Conservation (phyloP, 2,113 vertebrate genomes). For the Tupaia tana region DNA sequence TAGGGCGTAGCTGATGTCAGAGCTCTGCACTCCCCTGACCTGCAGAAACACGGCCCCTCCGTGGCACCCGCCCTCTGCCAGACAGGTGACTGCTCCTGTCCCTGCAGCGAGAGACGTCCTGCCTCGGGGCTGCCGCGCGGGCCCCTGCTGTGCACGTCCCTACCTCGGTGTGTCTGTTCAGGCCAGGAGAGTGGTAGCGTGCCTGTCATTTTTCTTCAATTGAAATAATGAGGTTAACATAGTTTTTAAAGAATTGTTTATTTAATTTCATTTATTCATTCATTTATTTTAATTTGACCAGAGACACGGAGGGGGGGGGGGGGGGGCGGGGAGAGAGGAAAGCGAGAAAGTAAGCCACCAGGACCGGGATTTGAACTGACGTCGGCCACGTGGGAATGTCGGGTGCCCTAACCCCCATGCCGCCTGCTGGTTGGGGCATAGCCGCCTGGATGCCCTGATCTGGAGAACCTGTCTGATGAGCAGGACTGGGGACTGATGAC, state of each 20-base stretch:
- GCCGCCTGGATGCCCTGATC: background rate
- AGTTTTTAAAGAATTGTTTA: no score
- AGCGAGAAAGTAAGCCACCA: no score
- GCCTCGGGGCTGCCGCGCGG: no score
- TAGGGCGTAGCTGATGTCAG: background rate
- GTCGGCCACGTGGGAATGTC: no score
- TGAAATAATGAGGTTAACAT: slow-evolving; percentile 17
- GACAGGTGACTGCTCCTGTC: background rate
- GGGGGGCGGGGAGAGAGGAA: no score
- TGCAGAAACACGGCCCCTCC: background rate
- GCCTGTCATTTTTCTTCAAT: background rate
- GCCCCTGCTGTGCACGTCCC: background rate
- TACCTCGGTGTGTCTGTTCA: background rate
- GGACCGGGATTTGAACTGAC: no score
- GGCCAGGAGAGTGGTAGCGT: background rate
- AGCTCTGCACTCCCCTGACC: background rate
- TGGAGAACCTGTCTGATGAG: background rate
- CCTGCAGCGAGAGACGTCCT: background rate
- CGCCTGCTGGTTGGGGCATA: no score
- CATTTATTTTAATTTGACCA: no score
- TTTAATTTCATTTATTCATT: no score
- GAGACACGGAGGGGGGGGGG: no score
- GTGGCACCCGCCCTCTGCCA: background rate
- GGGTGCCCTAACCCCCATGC: no score
- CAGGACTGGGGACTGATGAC: background rate